Conservation (phyloP, 2,888 invertebrate species). For the Hirtodrosophila trivittata region DNA sequence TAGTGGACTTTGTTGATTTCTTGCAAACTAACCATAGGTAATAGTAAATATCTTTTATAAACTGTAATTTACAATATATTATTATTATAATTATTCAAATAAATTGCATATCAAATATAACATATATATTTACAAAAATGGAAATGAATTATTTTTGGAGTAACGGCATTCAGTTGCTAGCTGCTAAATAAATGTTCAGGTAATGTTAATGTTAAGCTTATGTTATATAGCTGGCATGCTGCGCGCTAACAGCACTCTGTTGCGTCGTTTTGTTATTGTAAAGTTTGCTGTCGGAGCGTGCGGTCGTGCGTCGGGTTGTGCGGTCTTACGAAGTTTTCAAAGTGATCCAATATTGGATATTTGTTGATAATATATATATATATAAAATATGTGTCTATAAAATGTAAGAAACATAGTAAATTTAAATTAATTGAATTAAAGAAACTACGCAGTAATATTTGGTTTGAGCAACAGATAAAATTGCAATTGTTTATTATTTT, state of each 20-base stretch:
- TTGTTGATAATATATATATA: conserved; percentile 30
- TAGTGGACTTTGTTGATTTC: too few relatives aligned
- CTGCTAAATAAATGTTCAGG: conserved; percentile 13
- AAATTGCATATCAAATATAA: too few relatives aligned
- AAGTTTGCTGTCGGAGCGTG: conserved; percentile 40
- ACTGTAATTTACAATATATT: too few relatives aligned
- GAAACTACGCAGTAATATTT: not conserved
- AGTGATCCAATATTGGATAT: conserved; percentile 41
- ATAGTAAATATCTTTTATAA: too few relatives aligned
- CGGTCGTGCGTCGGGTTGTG: conserved; percentile 49
- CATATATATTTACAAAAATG: too few relatives aligned
- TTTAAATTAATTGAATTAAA: not conserved
- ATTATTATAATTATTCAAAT: too few relatives aligned
- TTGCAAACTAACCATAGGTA: too few relatives aligned
- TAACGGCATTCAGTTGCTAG: conserved; percentile 9
- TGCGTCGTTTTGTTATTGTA: conserved; percentile 41
- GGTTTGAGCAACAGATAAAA: conserved; percentile 10
- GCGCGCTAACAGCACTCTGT: conserved; percentile 28
- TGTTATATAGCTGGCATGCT: not conserved
- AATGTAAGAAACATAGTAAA: conserved; percentile 43
- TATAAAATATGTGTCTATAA: conserved; percentile 28
- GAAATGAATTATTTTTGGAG: too few relatives aligned
- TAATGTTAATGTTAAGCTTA: not conserved
- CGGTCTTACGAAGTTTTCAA: conserved; percentile 30
- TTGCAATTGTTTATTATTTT: conserved; percentile 34